phyloP scores from a whole-genome alignment of 2,888 invertebrate genomes.

The Asteroscopus sphinx region DNA sequence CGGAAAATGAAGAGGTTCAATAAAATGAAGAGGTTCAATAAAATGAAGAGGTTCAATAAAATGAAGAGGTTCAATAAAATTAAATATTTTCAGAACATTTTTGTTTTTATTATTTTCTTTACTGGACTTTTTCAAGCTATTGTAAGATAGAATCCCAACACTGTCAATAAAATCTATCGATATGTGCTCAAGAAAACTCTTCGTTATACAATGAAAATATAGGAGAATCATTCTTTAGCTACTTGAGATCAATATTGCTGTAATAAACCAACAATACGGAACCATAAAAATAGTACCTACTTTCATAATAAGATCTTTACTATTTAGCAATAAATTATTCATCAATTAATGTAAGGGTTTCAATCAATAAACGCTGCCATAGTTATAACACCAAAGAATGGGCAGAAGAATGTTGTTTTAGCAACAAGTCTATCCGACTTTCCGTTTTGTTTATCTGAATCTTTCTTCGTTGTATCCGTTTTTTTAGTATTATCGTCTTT shows the following conservation, averaged over 20 bases:
- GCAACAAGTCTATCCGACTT: slow-evolving; percentile 51
- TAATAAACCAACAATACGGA: too few species aligned
- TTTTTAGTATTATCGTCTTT: background rate
- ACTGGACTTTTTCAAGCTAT: background rate
- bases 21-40: too few species aligned
- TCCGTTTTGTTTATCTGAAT: background rate
- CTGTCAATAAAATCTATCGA: too few species aligned
- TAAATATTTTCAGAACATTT: background rate
- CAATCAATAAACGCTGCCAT: slow-evolving; percentile 67
- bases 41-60: too few species aligned
- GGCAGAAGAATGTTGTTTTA: slow-evolving; percentile 76
- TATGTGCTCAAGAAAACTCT: too few species aligned
- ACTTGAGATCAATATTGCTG: too few species aligned
- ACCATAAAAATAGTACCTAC: background rate
- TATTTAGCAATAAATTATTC: background rate
- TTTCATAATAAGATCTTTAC: slow-evolving; percentile 6
- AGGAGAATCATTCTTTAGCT: too few species aligned
- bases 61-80: slow-evolving; percentile 22
- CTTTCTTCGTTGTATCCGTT: background rate
- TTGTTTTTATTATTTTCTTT: slow-evolving; percentile 8
- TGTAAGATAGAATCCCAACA: too few species aligned
- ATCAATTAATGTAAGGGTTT: slow-evolving; percentile 5
- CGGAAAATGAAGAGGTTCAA: slow-evolving; percentile 10
- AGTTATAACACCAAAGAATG: slow-evolving; percentile 76
- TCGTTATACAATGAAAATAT: too few species aligned